Evolutionary conservation across 2,888 invertebrate genomes (phyloP).

Genomic region (Carterocephalus palaemon): DNA sequence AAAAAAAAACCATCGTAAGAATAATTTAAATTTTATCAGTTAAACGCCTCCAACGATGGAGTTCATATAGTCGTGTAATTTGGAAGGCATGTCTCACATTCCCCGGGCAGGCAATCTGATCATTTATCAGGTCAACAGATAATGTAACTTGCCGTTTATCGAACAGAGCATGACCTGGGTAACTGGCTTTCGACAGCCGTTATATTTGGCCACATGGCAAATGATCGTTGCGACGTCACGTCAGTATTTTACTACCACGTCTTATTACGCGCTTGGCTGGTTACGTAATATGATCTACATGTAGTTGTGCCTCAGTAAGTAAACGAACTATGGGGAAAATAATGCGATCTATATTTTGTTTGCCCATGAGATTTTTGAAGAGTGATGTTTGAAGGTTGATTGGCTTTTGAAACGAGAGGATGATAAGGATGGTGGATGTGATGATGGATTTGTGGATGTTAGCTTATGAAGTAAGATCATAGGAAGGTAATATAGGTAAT

Average conservation of each 20-base stretch:
- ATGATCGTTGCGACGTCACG: conserved; percentile 36
- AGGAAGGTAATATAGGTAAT: no score
- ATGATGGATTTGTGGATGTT: not conserved
- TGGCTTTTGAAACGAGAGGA: conserved; percentile 8
- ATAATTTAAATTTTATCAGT: not conserved
- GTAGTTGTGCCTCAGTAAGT: conserved; percentile 36
- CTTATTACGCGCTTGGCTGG: conserved; percentile 38
- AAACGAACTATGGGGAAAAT: conserved; percentile 33
- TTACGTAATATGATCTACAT: conserved; percentile 45
- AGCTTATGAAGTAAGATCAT: conserved; percentile 1
- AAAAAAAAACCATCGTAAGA: not conserved
- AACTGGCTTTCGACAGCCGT: conserved; percentile 53
- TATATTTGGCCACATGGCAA: conserved; percentile 42
- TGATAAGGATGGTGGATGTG: not conserved
- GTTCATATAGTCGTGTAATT: conserved; percentile 45
- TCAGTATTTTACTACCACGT: conserved; percentile 32
- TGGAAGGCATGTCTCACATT: conserved; percentile 49
- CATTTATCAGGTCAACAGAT: conserved; percentile 58
- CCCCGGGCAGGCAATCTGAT: conserved; percentile 47
- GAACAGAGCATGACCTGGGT: conserved; percentile 57
- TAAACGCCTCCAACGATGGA: conserved; percentile 23
- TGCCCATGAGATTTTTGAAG: no score
- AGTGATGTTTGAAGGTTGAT: conserved; percentile 11
- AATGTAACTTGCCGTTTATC: conserved; percentile 48
- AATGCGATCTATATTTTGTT: conserved; percentile 18